A percentile compares a stretch with the other conserved stretches of the same genome.
Conservation (phyloP, 53 echinoderm and acorn worm genomes). For the Hippasteria phrygiana region DNA sequence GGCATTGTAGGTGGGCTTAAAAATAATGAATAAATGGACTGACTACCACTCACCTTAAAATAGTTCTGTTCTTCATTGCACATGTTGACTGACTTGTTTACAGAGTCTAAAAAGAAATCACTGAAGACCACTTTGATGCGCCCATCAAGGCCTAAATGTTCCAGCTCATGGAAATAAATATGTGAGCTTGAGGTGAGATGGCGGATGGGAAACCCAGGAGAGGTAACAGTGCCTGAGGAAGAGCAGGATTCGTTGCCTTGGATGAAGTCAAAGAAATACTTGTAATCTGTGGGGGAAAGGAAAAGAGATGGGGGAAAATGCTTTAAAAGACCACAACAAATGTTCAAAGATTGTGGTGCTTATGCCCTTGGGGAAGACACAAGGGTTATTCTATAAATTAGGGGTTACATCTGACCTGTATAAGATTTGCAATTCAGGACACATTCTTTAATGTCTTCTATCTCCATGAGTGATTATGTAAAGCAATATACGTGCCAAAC, state of each 20-base stretch:
- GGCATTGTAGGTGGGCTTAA: too few relatives aligned
- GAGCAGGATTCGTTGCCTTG: slow-evolving; percentile 50
- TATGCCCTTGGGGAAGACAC: too few relatives aligned
- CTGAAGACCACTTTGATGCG: slow-evolving; percentile 54
- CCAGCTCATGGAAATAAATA: slow-evolving; percentile 57
- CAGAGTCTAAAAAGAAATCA: slow-evolving; percentile 67
- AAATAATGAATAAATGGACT: too few relatives aligned
- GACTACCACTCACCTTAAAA: slow-evolving; percentile 25
- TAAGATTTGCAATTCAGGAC: too few relatives aligned
- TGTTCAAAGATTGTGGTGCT: too few relatives aligned
- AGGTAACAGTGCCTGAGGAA: slow-evolving; percentile 25
- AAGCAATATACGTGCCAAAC: too few relatives aligned
- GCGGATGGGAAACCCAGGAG: slow-evolving; percentile 21
- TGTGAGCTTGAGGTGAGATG: slow-evolving; percentile 37
- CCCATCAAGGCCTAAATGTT: slow-evolving; percentile 24
- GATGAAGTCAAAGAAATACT: slow-evolving; percentile 59
- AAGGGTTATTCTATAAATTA: too few relatives aligned
- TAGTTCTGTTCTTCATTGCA: slow-evolving; percentile 51
- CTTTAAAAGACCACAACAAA: background rate
- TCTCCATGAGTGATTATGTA: too few relatives aligned
- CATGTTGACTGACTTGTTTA: slow-evolving; percentile 42
- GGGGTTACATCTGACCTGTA: too few relatives aligned
- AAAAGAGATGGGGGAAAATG: background rate
- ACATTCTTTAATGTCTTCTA: too few relatives aligned
- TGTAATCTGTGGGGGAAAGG: slow-evolving; percentile 36